Evolutionary conservation across 2,888 invertebrate genomes (phyloP).

Genomic region (Mythimna albipuncta): DNA sequence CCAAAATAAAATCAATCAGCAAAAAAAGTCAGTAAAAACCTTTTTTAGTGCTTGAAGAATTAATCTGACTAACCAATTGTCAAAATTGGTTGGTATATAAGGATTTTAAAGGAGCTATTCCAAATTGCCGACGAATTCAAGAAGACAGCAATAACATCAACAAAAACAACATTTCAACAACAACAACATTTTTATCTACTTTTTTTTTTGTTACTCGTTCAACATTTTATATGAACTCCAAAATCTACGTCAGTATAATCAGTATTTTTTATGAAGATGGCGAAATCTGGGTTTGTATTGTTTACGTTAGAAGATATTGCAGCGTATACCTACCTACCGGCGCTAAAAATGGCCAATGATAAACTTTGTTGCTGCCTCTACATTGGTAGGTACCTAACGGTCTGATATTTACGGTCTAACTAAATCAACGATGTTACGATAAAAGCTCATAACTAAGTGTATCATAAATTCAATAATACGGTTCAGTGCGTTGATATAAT

Average conservation of each 20-base stretch:
- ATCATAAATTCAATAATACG: conserved; percentile 45
- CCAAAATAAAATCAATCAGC: conserved; percentile 7
- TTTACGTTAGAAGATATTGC: background rate
- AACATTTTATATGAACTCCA: background rate
- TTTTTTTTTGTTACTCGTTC: background rate
- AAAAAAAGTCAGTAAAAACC: background rate
- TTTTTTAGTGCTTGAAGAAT: background rate
- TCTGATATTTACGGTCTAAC: conserved; percentile 17
- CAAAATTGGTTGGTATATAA: background rate
- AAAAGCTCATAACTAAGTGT: conserved; percentile 50
- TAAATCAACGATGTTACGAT: conserved; percentile 38
- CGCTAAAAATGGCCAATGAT: background rate
- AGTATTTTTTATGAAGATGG: background rate
- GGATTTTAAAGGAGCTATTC: background rate
- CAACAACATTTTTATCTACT: too few relatives aligned
- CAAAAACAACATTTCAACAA: too few relatives aligned
- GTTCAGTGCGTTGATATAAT: conserved; percentile 27
- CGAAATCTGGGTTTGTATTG: background rate
- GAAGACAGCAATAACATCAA: too few relatives aligned
- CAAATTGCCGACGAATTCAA: background rate
- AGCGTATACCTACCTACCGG: background rate
- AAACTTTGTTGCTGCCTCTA: conserved; percentile 21
- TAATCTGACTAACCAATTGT: background rate
- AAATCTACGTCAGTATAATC: background rate
- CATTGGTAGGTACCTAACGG: conserved; percentile 1